phyloP scores from a whole-genome alignment of 2,113 vertebrate genomes.

The Malurus elegans region DNA sequence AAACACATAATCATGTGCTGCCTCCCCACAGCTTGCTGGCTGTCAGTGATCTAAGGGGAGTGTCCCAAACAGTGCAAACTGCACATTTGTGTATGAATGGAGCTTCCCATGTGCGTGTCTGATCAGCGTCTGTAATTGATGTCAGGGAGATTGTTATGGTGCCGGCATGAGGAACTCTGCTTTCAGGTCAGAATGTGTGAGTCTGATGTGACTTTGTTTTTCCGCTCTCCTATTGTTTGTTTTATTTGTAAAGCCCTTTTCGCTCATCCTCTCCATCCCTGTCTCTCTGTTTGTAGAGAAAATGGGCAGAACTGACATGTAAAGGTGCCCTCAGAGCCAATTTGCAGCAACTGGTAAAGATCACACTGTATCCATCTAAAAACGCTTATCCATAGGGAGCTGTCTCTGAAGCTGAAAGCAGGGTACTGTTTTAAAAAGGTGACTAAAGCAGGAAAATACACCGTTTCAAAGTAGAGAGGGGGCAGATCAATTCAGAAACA shows the following conservation, averaged over 20 bases:
- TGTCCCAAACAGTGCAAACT: background rate
- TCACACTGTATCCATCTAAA: slow-evolving; percentile 39
- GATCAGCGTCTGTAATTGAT: slow-evolving; percentile 13
- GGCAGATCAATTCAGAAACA: slow-evolving; percentile 1
- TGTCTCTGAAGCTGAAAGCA: background rate
- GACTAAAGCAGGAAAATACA: background rate
- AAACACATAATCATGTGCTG: background rate
- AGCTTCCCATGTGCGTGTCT: background rate
- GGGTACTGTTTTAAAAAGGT: slow-evolving; percentile 10
- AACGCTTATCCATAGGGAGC: slow-evolving; percentile 27
- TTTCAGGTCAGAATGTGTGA: background rate
- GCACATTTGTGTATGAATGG: background rate
- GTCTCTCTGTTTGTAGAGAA: slow-evolving; percentile 23
- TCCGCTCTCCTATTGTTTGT: background rate
- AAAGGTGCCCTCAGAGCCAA: slow-evolving; percentile 62
- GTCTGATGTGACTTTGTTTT: slow-evolving; percentile 21
- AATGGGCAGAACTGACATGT: slow-evolving; percentile 53
- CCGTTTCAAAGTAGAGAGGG: background rate
- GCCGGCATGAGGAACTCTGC: background rate
- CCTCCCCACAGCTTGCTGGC: background rate
- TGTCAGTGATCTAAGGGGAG: background rate
- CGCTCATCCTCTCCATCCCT: background rate
- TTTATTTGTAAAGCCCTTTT: slow-evolving; percentile 36
- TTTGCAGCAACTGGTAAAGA: slow-evolving; percentile 61
- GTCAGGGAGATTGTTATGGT: slow-evolving; percentile 17